These are phyloP conservation scores for Glomeris maerens DNA, from an alignment of 1,140 invertebrate genomes.

Conservation along the genomic window DNA sequence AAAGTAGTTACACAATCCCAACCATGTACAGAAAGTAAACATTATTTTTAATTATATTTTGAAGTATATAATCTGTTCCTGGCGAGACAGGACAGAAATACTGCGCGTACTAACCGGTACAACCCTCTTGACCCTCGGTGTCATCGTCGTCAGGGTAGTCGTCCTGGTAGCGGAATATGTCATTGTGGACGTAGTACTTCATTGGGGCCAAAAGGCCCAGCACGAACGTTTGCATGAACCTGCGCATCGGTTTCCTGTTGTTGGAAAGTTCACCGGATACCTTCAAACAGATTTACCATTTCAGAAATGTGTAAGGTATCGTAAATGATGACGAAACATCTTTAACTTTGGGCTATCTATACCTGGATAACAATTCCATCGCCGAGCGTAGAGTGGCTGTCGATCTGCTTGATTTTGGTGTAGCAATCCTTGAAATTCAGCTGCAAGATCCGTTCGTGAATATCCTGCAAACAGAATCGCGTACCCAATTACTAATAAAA, in stretches of 20 bases:
- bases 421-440: constrained; percentile 92
- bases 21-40: too few relatives aligned
- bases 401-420: constrained; percentile 87
- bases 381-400: constrained; percentile 72
- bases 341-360: constrained; percentile 15
- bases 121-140: constrained; percentile 22
- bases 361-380: constrained; percentile 90
- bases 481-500: too few relatives aligned
- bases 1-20: too few relatives aligned
- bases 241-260: constrained; percentile 84
- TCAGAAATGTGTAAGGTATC: too few relatives aligned
- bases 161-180: constrained; percentile 93
- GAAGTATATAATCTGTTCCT: too few relatives aligned
- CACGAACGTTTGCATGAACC: constrained; percentile 96
- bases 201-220: constrained; percentile 84
- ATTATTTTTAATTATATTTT: too few relatives aligned
- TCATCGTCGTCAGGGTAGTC: constrained; percentile 53
- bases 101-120: too few relatives aligned
- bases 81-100: too few relatives aligned
- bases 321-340: too few relatives aligned
- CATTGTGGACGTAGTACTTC: constrained; percentile 96
- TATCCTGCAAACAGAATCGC: constrained; percentile 51
- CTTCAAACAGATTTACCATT: constrained; percentile 25
- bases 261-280: constrained; percentile 93
- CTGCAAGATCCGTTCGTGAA: constrained; percentile 88